Base-by-base conservation (phyloP, 2,888 invertebrate genomes). In the Glaucopsyche alexis region DNA sequence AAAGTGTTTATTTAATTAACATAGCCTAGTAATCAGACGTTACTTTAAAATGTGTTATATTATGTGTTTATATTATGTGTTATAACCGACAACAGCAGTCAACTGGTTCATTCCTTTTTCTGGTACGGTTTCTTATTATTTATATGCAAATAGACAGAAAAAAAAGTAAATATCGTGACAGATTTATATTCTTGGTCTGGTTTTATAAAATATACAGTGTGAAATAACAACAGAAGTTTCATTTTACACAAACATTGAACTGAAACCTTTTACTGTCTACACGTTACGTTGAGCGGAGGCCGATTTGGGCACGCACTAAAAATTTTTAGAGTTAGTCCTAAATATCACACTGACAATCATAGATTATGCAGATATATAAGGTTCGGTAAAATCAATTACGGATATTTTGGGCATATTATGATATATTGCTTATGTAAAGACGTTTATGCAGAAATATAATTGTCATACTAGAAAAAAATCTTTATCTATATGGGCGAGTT, bases 231-330 rank as follows among this genome's bases (percentile, higher is more conserved):
- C 11, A 55, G 55, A 16, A 71, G 52, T 72, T 72, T 64, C 5
- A 47, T 40, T 38, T 38, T n/a, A 40, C 49, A 7, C 14, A 42
- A 45, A 42, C 14, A 72, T 66, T 14, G 66, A 52, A 65, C 16
- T 38, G 38, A 66, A 65, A 50, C 49, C 47, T 64, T 72, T 72
- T 72, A 72, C 16, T 66, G 66, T 65, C 40, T 65, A 38, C 38
- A 19, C 65, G 49, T 72, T 66, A 72, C 11, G 50, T 50, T 40
- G 72, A 50, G 72, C 49, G 72, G 52, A 42, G 72, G 42, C 38
- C 66, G 66, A 72, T 67, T 72, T 72, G 50, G 66, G 50, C 50
- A 52, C 50, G 19, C 72, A 66, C 52, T 42, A 66, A 66, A 66
- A 66, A 42, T 2, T 19, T 67, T 45, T 38, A 16, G 8, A 16